Conservation (phyloP, 2,797 vertebrate species). For the Champsocephalus esox region DNA sequence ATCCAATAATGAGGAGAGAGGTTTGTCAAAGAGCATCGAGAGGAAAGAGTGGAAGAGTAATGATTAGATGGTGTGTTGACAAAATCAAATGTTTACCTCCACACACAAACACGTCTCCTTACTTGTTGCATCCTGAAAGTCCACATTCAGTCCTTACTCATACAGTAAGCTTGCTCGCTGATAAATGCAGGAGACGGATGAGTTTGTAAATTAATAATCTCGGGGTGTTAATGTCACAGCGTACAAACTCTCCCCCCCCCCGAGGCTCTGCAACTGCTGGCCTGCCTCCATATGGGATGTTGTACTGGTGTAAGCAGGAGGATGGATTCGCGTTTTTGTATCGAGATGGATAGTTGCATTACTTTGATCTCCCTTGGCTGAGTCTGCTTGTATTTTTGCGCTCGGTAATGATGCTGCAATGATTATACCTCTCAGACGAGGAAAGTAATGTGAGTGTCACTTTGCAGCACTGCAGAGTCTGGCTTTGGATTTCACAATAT, state of each 20-base stretch:
- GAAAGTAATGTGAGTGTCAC: slow-evolving; percentile 14
- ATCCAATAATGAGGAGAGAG: slow-evolving; percentile 59
- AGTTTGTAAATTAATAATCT: slow-evolving; percentile 66
- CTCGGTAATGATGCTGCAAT: slow-evolving; percentile 8
- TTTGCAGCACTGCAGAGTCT: slow-evolving; percentile 1
- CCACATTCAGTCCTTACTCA: slow-evolving; percentile 26
- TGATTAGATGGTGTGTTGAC: slow-evolving; percentile 38
- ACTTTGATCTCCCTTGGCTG: slow-evolving; percentile 22
- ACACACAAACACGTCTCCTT: not conserved
- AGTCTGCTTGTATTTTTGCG: slow-evolving; percentile 17
- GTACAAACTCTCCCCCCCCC: slow-evolving; percentile 51
- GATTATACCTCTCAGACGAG: slow-evolving; percentile 32
- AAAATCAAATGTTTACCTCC: slow-evolving; percentile 29
- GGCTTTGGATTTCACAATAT: slow-evolving; percentile 4
- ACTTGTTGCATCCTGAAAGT: slow-evolving; percentile 28
- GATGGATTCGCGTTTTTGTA: slow-evolving; percentile 40
- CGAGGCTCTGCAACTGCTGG: slow-evolving; percentile 33
- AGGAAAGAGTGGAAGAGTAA: slow-evolving; percentile 32
- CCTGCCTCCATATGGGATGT: slow-evolving; percentile 36
- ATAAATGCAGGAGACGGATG: slow-evolving; percentile 61
- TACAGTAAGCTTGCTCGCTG: slow-evolving; percentile 14
- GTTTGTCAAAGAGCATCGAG: slow-evolving; percentile 15
- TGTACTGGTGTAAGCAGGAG: slow-evolving; percentile 20
- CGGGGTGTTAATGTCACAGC: slow-evolving; percentile 67
- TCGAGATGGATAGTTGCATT: slow-evolving; percentile 38